phyloP scores from a whole-genome alignment of 2,113 vertebrate genomes.

The Passer domesticus region DNA sequence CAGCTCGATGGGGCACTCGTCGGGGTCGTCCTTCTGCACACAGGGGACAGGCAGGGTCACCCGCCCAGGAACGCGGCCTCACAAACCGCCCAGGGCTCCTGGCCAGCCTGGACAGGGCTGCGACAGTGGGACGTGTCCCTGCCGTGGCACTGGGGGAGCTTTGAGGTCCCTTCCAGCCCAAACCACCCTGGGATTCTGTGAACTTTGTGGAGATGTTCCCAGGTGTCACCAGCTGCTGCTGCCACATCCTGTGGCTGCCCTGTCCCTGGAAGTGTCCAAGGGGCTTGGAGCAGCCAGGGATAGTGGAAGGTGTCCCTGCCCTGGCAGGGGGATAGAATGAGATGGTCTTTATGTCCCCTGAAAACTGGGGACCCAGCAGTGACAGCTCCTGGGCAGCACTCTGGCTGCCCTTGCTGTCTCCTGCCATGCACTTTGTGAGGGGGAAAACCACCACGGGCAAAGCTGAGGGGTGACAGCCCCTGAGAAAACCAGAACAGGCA shows the following conservation, averaged over 20 bases:
- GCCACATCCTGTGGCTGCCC: not conserved
- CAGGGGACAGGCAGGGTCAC: not conserved
- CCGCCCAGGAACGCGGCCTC: fast-evolving
- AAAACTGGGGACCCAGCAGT: fast-evolving
- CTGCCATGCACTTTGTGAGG: fast-evolving
- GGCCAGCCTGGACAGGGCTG: not conserved
- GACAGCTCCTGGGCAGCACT: not conserved
- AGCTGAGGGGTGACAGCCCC: not conserved
- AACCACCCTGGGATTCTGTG: not conserved
- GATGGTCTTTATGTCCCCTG: not conserved
- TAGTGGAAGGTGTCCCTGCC: not conserved
- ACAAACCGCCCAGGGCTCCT: fast-evolving
- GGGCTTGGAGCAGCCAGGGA: not conserved
- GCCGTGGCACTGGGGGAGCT: fast-evolving
- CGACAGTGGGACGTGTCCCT: not conserved
- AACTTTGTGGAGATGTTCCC: not conserved
- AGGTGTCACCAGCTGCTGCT: not conserved
- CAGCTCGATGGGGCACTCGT: conserved; percentile 90
- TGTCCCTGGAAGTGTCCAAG: not conserved
- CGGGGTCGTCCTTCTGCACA: conserved; percentile 90
- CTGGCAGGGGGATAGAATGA: not conserved
- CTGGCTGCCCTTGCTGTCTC: not conserved
- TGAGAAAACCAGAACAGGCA: fast-evolving
- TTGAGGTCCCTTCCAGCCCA: not conserved
- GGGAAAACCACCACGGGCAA: fast-evolving